A percentile compares a stretch with the other conserved stretches of the same genome.
phyloP scores from a whole-genome alignment of 2,797 vertebrate genomes.

The Siniperca obscura region DNA sequence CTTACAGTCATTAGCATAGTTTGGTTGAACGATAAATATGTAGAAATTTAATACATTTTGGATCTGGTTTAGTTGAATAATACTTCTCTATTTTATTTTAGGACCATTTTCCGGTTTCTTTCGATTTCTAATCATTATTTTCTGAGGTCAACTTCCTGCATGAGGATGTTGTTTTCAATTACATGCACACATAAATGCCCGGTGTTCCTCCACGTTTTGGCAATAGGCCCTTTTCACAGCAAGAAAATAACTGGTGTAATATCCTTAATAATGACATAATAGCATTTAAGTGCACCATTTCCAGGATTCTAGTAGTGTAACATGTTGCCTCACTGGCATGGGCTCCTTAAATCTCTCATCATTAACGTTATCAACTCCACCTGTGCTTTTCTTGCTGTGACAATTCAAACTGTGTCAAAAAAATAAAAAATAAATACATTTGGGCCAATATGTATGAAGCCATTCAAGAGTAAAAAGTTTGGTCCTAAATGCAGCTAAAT shows the following conservation, averaged over 20 bases:
- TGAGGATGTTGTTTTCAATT: not conserved
- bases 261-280: not conserved
- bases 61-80: not conserved
- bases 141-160: not conserved
- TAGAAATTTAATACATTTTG: not conserved
- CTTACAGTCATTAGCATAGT: not conserved
- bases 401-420: not conserved
- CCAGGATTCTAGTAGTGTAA: not conserved
- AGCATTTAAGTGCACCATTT: constrained; percentile 3
- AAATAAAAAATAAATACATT: not conserved
- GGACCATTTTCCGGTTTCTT: not conserved
- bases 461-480: not conserved
- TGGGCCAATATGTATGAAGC: not conserved
- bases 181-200: not conserved
- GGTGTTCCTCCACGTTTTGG: not conserved
- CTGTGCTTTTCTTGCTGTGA: not conserved
- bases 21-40: not conserved
- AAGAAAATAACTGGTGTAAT: not conserved
- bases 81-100: not conserved
- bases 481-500: not conserved
- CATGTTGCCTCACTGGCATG: not conserved
- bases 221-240: not conserved
- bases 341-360: not conserved
- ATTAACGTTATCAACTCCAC: not conserved
- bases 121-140: not conserved